Conservation (phyloP, 37 sponge, comb jelly and placozoan species). For the Eunapius fragilis region DNA sequence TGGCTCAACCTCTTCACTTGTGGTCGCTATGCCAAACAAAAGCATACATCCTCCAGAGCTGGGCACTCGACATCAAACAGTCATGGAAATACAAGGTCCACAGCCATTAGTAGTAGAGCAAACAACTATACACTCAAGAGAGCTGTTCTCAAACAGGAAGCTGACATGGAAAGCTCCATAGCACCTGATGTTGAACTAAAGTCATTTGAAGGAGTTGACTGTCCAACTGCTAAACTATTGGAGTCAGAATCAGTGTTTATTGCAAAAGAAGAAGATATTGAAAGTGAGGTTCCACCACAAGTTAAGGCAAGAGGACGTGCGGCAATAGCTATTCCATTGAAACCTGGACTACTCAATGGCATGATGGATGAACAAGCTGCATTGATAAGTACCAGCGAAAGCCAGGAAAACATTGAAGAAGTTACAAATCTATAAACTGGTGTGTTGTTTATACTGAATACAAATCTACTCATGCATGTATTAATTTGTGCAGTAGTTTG, state of each 20-base stretch:
- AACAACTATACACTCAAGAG: background rate
- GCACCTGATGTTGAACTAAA: background rate
- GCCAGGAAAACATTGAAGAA: background rate
- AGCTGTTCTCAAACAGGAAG: background rate
- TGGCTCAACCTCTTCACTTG: conserved; percentile 43
- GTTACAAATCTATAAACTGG: background rate
- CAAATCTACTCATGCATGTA: too few species aligned
- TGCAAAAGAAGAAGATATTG: background rate
- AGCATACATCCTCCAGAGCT: background rate
- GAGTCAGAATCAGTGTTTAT: background rate
- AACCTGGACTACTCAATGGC: too few species aligned
- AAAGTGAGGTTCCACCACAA: background rate
- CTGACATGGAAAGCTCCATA: background rate
- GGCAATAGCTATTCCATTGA: background rate
- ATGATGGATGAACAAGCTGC: background rate
- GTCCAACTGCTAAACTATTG: background rate
- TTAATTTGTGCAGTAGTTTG: too few species aligned
- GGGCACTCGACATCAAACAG: background rate
- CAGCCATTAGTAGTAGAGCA: background rate
- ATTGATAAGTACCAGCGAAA: background rate
- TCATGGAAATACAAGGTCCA: background rate
- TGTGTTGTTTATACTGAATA: background rate
- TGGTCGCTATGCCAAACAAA: background rate
- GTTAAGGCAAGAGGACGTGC: background rate
- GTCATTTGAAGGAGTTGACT: background rate